Base-by-base conservation (phyloP, 2,113 vertebrate species). In the Pampusana beccarii region DNA sequence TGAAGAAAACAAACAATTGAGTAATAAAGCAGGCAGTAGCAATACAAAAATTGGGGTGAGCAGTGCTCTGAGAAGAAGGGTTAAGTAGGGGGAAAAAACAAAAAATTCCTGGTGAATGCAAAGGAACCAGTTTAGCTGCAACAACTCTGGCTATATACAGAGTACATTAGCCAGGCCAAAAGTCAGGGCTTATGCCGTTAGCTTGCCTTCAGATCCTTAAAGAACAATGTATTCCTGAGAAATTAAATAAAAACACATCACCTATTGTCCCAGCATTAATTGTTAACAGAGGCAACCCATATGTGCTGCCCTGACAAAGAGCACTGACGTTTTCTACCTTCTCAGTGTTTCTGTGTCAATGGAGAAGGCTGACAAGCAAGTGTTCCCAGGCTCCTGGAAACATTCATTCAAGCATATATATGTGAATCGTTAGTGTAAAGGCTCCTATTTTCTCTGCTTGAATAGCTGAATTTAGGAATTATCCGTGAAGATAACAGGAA, bases 301-400 rank as follows among this genome's bases (percentile, higher is more conserved):
- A 60, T 93, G 80, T 56, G 36, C 62, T 71, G 58, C 44, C 38
- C 78, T 93, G 88, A 92, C 88, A 96, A 90, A 94, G n/a, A 57
- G 40, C 62, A 65, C 20, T 14, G 1, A 15, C 5, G 2, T 61
- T 91, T 80, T 72, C 19, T 8, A 15, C 26, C 0, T 0, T 6
- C 42, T 56, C 42, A 50, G 16, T 19, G 6, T 17, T 50, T 36
- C 36, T 33, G 34, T 36, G 33, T 48, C 56, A 74, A 5, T 31
- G 34, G 34, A 81, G 86, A 88, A 84, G 17, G 60, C 36, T 60
- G 56, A 71, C 77, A 92, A 80, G 23, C 16, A 66, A 88, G 51
- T 6, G 62, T 64, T 91, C 57, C 81, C 54, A 24, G 28, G 60
- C 29, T 75, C 38, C 62, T 92, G 69, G 50, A 90, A 86, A 54